A percentile compares a stretch with the other conserved stretches of the same genome.
phyloP scores from a whole-genome alignment of 2,113 vertebrate species.

The Ardeotis arabs region DNA sequence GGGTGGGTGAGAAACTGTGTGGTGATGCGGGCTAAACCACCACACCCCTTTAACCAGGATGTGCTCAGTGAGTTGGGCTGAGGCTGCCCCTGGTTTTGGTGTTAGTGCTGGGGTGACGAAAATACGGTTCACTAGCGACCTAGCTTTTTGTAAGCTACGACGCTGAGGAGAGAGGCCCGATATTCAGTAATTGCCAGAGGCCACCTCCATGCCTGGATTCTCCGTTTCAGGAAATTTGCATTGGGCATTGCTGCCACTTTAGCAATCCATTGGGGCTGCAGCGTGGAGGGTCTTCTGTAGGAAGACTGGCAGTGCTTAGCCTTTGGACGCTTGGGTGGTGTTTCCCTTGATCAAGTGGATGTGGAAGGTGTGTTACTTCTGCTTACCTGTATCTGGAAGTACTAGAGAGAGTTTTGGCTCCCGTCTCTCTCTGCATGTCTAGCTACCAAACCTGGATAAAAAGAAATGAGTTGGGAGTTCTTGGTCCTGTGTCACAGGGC shows the following conservation, averaged over 20 bases:
- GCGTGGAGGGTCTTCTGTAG: accelerated
- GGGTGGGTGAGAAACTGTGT: too few relatives aligned
- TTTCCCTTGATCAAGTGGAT: not conserved
- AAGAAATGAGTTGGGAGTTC: not conserved
- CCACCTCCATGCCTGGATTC: not conserved
- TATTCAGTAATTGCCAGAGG: not conserved
- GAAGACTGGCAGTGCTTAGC: not conserved
- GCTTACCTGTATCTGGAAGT: not conserved
- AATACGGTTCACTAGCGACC: not conserved
- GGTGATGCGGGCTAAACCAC: too few relatives aligned
- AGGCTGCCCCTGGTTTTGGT: not conserved
- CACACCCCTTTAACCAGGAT: not conserved
- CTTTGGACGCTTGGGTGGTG: not conserved
- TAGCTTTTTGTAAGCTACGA: not conserved
- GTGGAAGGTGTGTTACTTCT: not conserved
- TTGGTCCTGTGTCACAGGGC: not conserved
- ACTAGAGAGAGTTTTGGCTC: not conserved
- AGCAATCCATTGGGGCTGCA: not conserved
- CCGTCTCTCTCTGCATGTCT: not conserved
- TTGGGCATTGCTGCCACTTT: not conserved
- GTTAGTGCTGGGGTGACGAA: not conserved
- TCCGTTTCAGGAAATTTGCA: not conserved
- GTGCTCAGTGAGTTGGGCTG: not conserved
- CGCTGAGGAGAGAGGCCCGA: not conserved
- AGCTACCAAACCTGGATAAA: not conserved